Base-by-base conservation (phyloP, 2,113 vertebrate genomes). In the Potamarius usumacintae region DNA sequence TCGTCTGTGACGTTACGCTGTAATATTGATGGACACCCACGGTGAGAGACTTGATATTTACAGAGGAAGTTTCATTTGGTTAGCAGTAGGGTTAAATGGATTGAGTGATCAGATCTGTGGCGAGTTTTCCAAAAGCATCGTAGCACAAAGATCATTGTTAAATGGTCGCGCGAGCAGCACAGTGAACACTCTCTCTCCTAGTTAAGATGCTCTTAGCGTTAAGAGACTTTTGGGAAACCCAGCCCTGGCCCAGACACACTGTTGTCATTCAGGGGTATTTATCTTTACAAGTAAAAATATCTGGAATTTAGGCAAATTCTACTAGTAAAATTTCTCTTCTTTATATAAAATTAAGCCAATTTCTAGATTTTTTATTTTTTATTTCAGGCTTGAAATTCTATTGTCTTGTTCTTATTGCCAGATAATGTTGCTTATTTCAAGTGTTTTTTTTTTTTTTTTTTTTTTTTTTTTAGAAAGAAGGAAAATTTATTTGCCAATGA, bases 21-120 rank as follows among this genome's bases (percentile, higher is more conserved):
- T 91, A 95, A 95, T 91, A 95, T 97, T 0, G 96, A 97, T 0
- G 97, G 97, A 65, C 96, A 97, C 87, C 97, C 96, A 10, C 95
- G 96, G 97, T 97, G 94, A 96, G 95, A 8, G 5, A 48, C 60
- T 74, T 9, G 22, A 57, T 71, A 60, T 72, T 69, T 48, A 62
- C n/a, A 17, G 50, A 72, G 17, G n/a, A 27, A 14, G n/a, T 69
- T 86, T 25, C 20, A 6, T 52, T 55, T 80, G 53, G 6, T 30
- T 58, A 1, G 7, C n/a, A 30, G 77, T 79, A 30, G 5, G 1
- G 53, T 1, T 20, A 30, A 58, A 30, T 58, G 15, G 30, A 80
- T 27, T 18, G 53, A 34, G 25, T 2, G 14, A 30, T 11, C 1
- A 71, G 67, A 15, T 52, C 42, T 78, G 15, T 10, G 2, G 7